A percentile compares a stretch with the other conserved stretches of the same genome.
These are phyloP conservation scores for Cosmopolites sordidus DNA, from an alignment of 2,888 invertebrate species.

Conservation along the genomic window DNA sequence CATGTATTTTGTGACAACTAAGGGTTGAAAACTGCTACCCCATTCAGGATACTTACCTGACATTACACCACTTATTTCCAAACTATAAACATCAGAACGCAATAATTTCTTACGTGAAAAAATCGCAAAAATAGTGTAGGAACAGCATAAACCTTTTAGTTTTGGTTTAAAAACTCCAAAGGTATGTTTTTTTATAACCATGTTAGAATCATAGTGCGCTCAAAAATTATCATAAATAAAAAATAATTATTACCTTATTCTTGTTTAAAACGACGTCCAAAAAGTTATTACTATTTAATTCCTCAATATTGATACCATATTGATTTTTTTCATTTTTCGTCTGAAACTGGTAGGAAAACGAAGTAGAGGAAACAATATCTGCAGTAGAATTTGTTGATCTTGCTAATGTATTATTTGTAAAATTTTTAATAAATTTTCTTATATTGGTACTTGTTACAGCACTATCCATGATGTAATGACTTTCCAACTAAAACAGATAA, in stretches of 20 bases:
- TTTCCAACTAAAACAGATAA: conserved; percentile 58
- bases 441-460: conserved; percentile 52
- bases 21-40: too few species aligned
- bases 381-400: conserved; percentile 39
- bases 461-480: conserved; percentile 60
- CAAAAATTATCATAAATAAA: too few species aligned
- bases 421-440: conserved; percentile 55
- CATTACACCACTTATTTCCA: too few species aligned
- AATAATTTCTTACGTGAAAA: too few species aligned
- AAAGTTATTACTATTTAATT: conserved; percentile 65
- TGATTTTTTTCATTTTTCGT: conserved; percentile 12
- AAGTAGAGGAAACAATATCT: conserved; percentile 36
- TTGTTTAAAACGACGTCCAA: conserved; percentile 57
- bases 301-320: conserved; percentile 54
- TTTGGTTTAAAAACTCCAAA: too few species aligned
- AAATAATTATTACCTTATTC: conserved; percentile 51
- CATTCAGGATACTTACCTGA: too few species aligned
- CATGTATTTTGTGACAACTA: too few species aligned
- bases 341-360: conserved; percentile 31
- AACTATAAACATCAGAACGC: too few species aligned
- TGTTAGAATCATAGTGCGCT: too few species aligned
- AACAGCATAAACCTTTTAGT: too few species aligned
- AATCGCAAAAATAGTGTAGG: too few species aligned
- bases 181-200: too few species aligned
- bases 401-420: conserved; percentile 43